A percentile compares a stretch with the other conserved stretches of the same genome.
Conservation (phyloP, 2,888 invertebrate genomes). For the Tenthredo distinguenda region DNA sequence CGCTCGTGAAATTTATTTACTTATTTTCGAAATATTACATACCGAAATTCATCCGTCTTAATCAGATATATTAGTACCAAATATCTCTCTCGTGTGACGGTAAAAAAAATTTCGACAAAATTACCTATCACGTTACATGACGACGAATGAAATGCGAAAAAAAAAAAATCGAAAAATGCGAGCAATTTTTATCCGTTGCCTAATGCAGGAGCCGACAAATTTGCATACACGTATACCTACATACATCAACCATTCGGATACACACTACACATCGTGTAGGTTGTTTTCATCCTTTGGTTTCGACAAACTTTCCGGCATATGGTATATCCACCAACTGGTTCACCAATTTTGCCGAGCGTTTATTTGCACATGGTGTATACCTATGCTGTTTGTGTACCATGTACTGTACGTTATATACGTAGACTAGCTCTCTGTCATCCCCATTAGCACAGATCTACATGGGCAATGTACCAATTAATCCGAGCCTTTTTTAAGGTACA, state of each 20-base stretch:
- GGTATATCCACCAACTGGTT: not conserved
- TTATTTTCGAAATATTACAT: not conserved
- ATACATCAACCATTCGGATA: not conserved
- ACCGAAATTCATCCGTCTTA: too few species aligned
- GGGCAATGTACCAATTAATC: not conserved
- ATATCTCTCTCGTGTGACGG: not conserved
- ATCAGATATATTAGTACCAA: not conserved
- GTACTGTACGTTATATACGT: not conserved
- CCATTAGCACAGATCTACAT: not conserved
- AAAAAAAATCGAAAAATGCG: not conserved
- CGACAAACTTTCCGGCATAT: not conserved
- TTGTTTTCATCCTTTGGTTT: conserved; percentile 15
- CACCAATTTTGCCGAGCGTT: not conserved
- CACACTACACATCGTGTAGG: not conserved
- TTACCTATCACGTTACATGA: not conserved
- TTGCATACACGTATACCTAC: not conserved
- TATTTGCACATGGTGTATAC: not conserved
- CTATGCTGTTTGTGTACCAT: not conserved
- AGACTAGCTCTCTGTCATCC: not conserved
- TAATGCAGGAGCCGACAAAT: not conserved
- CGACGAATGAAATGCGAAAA: not conserved
- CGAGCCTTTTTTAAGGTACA: not conserved
- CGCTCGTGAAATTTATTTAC: not conserved
- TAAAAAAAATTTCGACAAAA: not conserved
- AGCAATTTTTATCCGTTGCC: not conserved